Conservation (phyloP, 30 jellyfish, hydroid and myxozoan species). For the Aurelia aurita complex sp. Pacific region DNA sequence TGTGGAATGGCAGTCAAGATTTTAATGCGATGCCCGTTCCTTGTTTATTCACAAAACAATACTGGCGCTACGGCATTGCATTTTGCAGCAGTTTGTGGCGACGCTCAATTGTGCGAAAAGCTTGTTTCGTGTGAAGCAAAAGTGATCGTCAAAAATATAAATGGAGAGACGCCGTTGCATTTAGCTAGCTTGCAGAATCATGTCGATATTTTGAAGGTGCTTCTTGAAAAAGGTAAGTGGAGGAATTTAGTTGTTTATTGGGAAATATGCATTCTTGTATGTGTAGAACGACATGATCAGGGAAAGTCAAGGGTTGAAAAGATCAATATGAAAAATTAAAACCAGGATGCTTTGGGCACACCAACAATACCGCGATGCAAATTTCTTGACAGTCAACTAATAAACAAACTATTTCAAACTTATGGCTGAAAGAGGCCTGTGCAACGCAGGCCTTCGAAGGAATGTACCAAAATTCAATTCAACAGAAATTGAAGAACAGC, state of each 20-base stretch:
- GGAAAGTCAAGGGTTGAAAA: not conserved
- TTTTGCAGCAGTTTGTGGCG: conserved; percentile 61
- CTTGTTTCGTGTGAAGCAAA: conserved; percentile 10
- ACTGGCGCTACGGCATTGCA: conserved; percentile 72
- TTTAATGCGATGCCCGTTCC: not conserved
- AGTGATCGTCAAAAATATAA: conserved; percentile 6
- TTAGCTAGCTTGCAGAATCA: conserved; percentile 34
- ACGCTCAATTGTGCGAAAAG: conserved; percentile 35
- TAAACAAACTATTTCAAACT: too few relatives aligned
- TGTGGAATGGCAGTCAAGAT: conserved; percentile 12
- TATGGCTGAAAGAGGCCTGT: too few relatives aligned
- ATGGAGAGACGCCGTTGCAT: conserved; percentile 70
- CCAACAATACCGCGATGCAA: too few relatives aligned
- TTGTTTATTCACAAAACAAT: conserved; percentile 15
- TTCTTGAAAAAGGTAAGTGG: conserved; percentile 35
- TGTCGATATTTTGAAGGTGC: conserved; percentile 27
- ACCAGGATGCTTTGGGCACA: too few relatives aligned
- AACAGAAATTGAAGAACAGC: too few relatives aligned
- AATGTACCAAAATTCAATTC: too few relatives aligned
- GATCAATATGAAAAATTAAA: not conserved
- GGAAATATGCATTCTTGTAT: not conserved
- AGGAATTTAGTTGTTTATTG: not conserved
- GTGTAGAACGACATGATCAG: not conserved
- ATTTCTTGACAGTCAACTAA: too few relatives aligned
- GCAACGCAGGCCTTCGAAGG: too few relatives aligned